These are phyloP conservation scores for Eueremaeus valkanovi DNA, from an alignment of 2,888 invertebrate species.

Conservation along the genomic window DNA sequence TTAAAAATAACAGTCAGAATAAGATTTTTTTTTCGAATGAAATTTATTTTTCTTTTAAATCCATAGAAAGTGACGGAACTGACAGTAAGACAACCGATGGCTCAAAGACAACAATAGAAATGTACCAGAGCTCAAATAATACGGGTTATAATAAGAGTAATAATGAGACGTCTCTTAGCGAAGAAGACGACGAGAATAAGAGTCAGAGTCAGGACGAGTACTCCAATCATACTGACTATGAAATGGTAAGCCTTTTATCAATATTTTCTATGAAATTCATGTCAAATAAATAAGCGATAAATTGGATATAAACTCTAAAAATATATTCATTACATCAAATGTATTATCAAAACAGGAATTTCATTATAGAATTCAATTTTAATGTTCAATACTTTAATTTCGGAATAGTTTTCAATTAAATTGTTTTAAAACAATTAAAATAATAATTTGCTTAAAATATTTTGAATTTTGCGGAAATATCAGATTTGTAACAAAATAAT, in stretches of 20 bases:
- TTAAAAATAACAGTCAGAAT: too few relatives aligned
- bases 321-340: too few relatives aligned
- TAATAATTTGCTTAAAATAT: too few relatives aligned
- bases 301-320: neutral
- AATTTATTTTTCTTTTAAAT: conserved; percentile 36
- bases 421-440: too few relatives aligned
- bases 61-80: conserved; percentile 41
- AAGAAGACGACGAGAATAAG: conserved; percentile 41
- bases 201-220: conserved; percentile 40
- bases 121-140: conserved; percentile 54
- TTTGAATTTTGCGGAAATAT: too few relatives aligned
- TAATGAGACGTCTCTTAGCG: conserved; percentile 42
- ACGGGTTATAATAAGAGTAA: conserved; percentile 50
- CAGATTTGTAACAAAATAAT: too few relatives aligned
- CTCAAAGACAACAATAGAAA: conserved; percentile 49
- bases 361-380: too few relatives aligned
- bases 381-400: too few relatives aligned
- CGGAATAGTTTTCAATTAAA: too few relatives aligned
- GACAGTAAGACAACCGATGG: conserved; percentile 37
- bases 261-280: neutral
- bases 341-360: too few relatives aligned
- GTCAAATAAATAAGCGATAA: neutral
- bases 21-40: neutral
- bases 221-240: conserved; percentile 42
- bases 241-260: conserved; percentile 37